Percentiles rank a stretch among this genome's conserved stretches.
Conservation (phyloP, 2,113 vertebrate species). For the Capreolus pygargus region DNA sequence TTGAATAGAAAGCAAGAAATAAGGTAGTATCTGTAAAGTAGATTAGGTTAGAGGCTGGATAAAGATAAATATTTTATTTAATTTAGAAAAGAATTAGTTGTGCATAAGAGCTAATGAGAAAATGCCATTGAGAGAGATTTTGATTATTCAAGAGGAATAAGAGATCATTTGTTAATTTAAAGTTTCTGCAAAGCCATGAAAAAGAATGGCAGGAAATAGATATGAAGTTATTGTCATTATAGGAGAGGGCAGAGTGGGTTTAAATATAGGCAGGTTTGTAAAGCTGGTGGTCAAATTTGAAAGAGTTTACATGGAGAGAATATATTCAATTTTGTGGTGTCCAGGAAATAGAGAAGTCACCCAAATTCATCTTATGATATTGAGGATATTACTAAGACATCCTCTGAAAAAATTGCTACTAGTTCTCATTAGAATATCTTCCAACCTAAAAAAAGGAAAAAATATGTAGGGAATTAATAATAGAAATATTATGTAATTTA, state of each 20-base stretch:
- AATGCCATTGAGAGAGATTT: not conserved
- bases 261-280: not conserved
- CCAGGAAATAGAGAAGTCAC: not conserved
- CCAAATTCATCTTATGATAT: not conserved
- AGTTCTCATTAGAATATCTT: not conserved
- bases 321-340: not conserved
- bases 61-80: slow-evolving; percentile 18
- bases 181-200: not conserved
- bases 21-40: not conserved
- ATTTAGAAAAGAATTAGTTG: slow-evolving; percentile 1
- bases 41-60: not conserved
- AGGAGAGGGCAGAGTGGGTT: not conserved
- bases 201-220: not conserved
- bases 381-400: not conserved
- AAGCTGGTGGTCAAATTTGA: not conserved
- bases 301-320: not conserved
- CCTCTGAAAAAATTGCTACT: not conserved
- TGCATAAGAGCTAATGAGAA: not conserved
- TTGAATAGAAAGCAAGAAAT: not conserved
- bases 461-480: not conserved
- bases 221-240: not conserved
- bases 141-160: slow-evolving; percentile 31
- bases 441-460: not conserved
- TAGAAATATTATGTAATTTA: not conserved
- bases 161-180: not conserved